Percentiles rank a stretch among this genome's conserved stretches.
phyloP scores from a whole-genome alignment of 2,797 vertebrate genomes.

The Oreonectes daqikongensis region DNA sequence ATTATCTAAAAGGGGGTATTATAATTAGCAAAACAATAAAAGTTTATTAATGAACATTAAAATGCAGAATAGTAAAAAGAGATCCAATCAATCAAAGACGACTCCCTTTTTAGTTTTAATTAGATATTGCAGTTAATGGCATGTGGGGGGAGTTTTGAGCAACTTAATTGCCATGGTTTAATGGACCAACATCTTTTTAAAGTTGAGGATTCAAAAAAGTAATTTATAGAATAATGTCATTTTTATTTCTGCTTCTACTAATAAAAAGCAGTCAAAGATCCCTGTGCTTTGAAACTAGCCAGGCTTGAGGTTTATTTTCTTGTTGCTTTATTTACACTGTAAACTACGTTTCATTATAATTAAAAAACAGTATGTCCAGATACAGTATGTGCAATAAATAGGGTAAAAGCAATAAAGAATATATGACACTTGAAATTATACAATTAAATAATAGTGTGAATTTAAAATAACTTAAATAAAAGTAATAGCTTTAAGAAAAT shows the following conservation, averaged over 20 bases:
- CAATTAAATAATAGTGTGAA: too few relatives aligned
- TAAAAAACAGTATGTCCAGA: neutral
- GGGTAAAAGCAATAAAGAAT: neutral
- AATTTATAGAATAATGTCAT: constrained; percentile 74
- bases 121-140: constrained; percentile 97
- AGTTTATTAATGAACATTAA: constrained; percentile 99
- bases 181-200: constrained; percentile 86
- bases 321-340: constrained; percentile 18
- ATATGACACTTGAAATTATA: neutral
- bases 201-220: constrained; percentile 69
- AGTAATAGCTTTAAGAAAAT: too few relatives aligned
- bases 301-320: constrained; percentile 29
- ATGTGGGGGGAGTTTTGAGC: constrained; percentile 89
- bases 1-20: constrained; percentile 88
- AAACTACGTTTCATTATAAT: neutral
- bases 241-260: constrained; percentile 74
- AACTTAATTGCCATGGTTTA: constrained; percentile 97
- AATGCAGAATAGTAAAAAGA: constrained; percentile 94
- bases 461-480: too few relatives aligned
- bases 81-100: constrained; percentile 92
- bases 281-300: constrained; percentile 54
- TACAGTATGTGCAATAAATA: neutral
- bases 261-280: constrained; percentile 65
- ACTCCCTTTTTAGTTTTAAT: constrained; percentile 99
- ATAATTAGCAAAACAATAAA: constrained; percentile 99